Conservation (phyloP, 1,140 invertebrate genomes). For the Asbolus verrucosus region DNA sequence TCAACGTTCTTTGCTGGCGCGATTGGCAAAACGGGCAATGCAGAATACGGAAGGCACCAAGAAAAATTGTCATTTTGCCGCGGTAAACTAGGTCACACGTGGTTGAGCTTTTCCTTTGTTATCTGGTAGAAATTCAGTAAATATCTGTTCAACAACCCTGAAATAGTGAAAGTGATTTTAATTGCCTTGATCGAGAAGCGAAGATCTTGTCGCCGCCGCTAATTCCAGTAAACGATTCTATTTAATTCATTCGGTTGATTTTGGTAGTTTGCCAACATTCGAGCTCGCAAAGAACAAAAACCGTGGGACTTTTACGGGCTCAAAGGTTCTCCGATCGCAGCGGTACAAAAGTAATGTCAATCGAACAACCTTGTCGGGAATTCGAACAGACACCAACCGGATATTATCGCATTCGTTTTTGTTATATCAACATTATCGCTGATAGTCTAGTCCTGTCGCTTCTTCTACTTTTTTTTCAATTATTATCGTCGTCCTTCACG, state of each 20-base stretch:
- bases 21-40: conserved; percentile 12
- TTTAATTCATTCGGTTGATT: conserved; percentile 32
- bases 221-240: not conserved
- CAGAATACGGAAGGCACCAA: not conserved
- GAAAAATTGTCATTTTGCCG: conserved; percentile 20
- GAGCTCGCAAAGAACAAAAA: conserved; percentile 8
- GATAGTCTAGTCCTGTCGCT: no score
- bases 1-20: conserved; percentile 3
- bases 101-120: conserved; percentile 16
- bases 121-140: conserved; percentile 14
- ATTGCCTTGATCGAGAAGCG: conserved; percentile 11
- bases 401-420: not conserved
- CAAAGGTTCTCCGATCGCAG: not conserved
- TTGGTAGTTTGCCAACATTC: conserved; percentile 21
- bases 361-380: conserved; percentile 22
- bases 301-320: not conserved
- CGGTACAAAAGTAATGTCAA: conserved; percentile 17
- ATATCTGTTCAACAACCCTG: conserved; percentile 22
- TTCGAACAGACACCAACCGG: not conserved
- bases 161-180: conserved; percentile 31
- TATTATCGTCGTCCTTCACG: no score
- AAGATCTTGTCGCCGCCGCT: conserved; percentile 2
- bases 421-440: no score
- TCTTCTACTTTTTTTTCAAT: no score
- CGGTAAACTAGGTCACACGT: conserved; percentile 20